These are phyloP conservation scores for Gastrophryne carolinensis DNA, from an alignment of 2,797 vertebrate genomes.

Conservation along the genomic window DNA sequence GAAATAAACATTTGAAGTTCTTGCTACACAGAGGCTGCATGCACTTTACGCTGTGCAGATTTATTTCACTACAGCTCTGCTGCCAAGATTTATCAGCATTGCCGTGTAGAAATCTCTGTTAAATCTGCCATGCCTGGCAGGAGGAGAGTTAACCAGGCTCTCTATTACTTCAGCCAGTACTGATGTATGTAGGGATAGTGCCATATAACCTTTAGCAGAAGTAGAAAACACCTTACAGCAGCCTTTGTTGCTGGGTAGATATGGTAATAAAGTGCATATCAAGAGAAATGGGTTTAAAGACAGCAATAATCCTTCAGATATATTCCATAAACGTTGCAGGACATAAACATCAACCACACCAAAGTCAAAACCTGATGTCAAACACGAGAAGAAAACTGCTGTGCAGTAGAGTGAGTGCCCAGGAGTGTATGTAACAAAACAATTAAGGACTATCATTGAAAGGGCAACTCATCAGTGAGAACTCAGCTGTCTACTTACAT, in stretches of 20 bases:
- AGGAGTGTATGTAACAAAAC: no score
- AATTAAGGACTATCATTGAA: no score
- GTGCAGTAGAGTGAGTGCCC: no score
- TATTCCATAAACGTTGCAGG: no score
- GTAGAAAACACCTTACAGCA: background rate
- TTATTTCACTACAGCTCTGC: conserved; percentile 41
- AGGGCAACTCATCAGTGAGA: no score
- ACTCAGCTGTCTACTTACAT: no score
- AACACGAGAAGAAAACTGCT: no score
- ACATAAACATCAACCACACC: no score
- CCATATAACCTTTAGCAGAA: background rate
- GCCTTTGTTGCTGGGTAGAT: background rate
- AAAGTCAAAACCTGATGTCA: no score
- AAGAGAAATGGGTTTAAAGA: no score
- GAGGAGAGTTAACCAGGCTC: conserved; percentile 2
- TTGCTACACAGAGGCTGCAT: conserved; percentile 34
- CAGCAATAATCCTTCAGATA: no score
- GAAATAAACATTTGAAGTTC: conserved; percentile 50
- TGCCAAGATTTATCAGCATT: conserved; percentile 43
- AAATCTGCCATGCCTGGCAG: background rate
- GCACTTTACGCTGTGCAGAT: conserved; percentile 42
- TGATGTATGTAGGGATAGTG: background rate
- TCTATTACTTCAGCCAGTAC: background rate
- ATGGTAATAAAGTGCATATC: background rate
- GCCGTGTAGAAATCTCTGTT: conserved; percentile 9